Evolutionary conservation across 2,888 invertebrate species (phyloP), one percentile per base, ranked within the genome.

Genomic region (Cantharis flavilabris): DNA sequence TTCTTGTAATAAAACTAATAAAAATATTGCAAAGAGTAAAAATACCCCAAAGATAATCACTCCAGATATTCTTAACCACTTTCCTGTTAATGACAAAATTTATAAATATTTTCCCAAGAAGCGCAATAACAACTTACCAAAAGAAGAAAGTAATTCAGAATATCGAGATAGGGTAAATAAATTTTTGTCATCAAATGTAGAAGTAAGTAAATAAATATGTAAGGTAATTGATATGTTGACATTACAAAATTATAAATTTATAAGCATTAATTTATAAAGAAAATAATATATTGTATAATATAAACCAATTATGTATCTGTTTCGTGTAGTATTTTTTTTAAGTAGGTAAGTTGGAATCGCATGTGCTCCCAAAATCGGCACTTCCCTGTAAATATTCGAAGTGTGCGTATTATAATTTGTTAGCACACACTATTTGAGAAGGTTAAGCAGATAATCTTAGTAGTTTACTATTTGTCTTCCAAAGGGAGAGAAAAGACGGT

Each of bases 11-110:
- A 89, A 90, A 67, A 88, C 91, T 26, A 90, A 90, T 33, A 90
- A 91, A 0, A 90, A 90, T 0, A 91, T 91, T 0, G 90, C 90
- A 77, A 89, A 90, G n/a, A 91, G 91, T 0, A 91, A 90, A 73
- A 90, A 90, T 76, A 90, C 89, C 72, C 87, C 87, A 0, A 90
- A 89, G 80, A 84, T 89, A 1, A 88, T 90, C 0, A 90, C 91
- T 81, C 90, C 91, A 0, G 90, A 91, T 81, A 84, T 92, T 49
- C 89, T 92, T 20, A 90, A 90, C 20, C 89, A 91, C 80, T 90
- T 91, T 78, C 91, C 91, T 0, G 90, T 87, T 78, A 89, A 88
- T 77, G 85, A 85, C 9, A 91, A 91, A 81, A 88, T 92, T 14
- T 90, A 90, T 73, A 89, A 89, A 73, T 90, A 91, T 83, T 90